Base-by-base conservation (phyloP, 2,888 invertebrate species). In the Lissocephala sabroskyi region DNA sequence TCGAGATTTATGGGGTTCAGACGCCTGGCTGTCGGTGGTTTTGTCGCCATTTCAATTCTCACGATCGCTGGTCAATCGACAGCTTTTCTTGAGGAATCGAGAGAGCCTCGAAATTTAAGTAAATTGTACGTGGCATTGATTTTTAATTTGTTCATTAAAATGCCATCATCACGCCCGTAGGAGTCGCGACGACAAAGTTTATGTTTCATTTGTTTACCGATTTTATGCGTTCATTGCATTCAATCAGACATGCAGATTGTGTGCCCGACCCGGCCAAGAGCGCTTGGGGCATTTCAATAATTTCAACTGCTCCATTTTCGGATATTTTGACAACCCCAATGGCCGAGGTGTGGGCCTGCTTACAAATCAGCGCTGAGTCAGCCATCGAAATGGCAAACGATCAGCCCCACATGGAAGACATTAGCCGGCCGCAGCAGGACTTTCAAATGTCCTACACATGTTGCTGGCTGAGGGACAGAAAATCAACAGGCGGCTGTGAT, bases 81-180 rank as follows among this genome's bases (percentile, higher is more conserved):
- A 76, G 66, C 65, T 60, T 42, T 56, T 56, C 41, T 46, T 36
- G 9, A 37, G 45, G 26, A 41, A 43, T 55, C 13, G n/a, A 54
- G 48, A 48, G 56, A 56, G n/a, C n/a, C n/a, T n/a, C n/a, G n/a
- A 62, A 73, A 73, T 73, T 73, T 67, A 73, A 75, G 67, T 64
- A 60, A 49, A 60, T 58, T 49, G 63, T 74, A 79, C 78, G 78
- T 79, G 79, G 55, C 78, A 79, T 77, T 79, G 79, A 73, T 79
- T 75, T 75, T 79, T 81, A 81, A 80, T 81, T 77, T 71, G 65
- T 65, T 66, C 78, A 81, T 81, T 81, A 81, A 81, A 80, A 81
- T 79, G 79, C 81, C 75, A 81, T 81, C 79, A 79, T 79, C 74
- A 74, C 79, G 60, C 62, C 62, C 53, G 47, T 26, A 16, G 23